Base-by-base conservation (phyloP, 2,888 invertebrate species). In the Trypoxylon attenuatum region DNA sequence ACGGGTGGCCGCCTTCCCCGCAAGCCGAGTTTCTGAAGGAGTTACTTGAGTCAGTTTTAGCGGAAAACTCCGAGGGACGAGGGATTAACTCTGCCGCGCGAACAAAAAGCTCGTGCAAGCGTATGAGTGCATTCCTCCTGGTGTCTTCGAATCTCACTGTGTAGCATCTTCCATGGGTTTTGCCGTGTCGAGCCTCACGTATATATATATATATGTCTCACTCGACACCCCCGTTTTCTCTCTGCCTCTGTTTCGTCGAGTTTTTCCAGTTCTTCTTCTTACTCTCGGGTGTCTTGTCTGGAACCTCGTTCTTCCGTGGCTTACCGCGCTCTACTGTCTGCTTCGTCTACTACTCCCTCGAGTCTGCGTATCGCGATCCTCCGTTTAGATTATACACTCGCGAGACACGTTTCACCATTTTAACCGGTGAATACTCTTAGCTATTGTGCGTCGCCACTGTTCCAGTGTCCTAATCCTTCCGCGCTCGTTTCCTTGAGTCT, bases 51-150 rank as follows among this genome's bases (percentile, higher is more conserved):
- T 50, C 65, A 71, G 74, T 79, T 79, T 78, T 71, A 74, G 66
- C 71, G 66, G 75, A 76, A 80, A 82, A 79, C 79, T 83, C 75
- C 70, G 66, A 60, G 63, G 62, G 55, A 62, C 65, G 74, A 72
- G 58, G 81, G 79, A 84, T 84, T 83, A 84, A 80, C 83, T 82
- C 78, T 76, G 72, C 73, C 65, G 59, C 71, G 52, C 63, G 73
- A 75, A 81, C 79, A 82, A 83, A 84, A 84, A 83, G 76, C 61
- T 60, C 25, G 50, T 15, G 23, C 33, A 52, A 23, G 51, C 52
- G 51, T 55, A 46, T 23, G 33, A 45, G 46, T 22, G 22, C 22
- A 19, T 38, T 33, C 25, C 13, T 18, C 27, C 15, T 18, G 16
- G 16, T 18, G 23, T 55, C 22, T 13, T 27, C 16, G 13, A 1